These are phyloP conservation scores for Prenolepis imparis DNA, from an alignment of 2,888 invertebrate genomes.

Conservation along the genomic window DNA sequence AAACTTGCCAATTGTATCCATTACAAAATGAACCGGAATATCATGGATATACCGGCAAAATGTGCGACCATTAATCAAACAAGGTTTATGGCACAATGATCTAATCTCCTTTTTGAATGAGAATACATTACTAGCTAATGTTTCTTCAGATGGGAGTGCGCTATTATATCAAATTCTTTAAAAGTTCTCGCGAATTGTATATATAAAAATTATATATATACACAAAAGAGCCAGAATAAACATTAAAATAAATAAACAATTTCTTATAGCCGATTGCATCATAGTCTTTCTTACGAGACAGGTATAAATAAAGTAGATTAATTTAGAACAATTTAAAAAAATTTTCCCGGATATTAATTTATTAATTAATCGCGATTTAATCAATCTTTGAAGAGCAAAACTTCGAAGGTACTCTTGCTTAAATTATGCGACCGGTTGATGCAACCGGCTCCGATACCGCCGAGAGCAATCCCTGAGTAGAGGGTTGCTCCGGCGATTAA, in stretches of 20 bases:
- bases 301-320: neutral
- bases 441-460: neutral
- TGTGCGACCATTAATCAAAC: neutral
- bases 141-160: neutral
- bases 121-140: neutral
- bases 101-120: neutral
- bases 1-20: conserved; percentile 58
- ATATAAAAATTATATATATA: neutral
- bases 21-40: conserved; percentile 41
- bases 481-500: neutral
- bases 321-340: neutral
- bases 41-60: neutral
- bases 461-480: neutral
- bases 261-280: neutral
- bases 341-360: neutral
- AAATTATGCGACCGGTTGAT: too few relatives aligned
- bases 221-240: neutral
- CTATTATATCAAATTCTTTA: neutral
- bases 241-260: too few relatives aligned
- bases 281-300: neutral
- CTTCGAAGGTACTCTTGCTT: neutral
- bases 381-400: neutral
- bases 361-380: neutral
- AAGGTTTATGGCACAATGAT: neutral
- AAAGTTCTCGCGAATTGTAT: neutral